Percentiles rank a stretch among this genome's conserved stretches.
These are phyloP conservation scores for Hoplostethus atlanticus DNA, from an alignment of 2,797 vertebrate species.

Conservation along the genomic window DNA sequence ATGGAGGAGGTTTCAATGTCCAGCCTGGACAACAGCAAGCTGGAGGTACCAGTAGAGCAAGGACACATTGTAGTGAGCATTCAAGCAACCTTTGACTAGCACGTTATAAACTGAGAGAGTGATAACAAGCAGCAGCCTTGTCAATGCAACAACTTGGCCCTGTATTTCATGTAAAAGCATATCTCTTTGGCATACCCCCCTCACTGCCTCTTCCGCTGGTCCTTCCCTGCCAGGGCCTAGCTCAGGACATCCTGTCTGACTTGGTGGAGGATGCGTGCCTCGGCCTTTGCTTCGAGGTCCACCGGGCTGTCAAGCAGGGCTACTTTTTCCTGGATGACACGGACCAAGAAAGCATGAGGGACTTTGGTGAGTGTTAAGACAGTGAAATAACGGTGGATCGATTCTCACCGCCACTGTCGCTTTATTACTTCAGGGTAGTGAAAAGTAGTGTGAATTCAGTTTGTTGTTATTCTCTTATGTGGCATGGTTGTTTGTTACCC, in stretches of 20 bases:
- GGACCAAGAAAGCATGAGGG: conserved; percentile 98
- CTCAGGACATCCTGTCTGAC: conserved; percentile 97
- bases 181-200: background rate
- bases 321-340: conserved; percentile 98
- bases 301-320: conserved; percentile 96
- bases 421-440: no score
- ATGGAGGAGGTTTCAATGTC: conserved; percentile 99
- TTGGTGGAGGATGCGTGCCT: conserved; percentile 98
- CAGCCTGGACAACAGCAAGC: conserved; percentile 98
- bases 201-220: background rate
- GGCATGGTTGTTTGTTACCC: no score
- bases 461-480: no score
- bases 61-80: background rate
- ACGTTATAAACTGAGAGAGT: conserved; percentile 4
- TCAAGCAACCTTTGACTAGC: background rate
- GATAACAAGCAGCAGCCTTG: background rate
- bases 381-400: no score
- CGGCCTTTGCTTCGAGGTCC: conserved; percentile 97
- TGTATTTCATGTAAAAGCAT: background rate
- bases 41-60: conserved; percentile 87
- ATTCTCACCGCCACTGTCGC: no score
- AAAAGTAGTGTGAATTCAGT: no score
- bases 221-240: conserved; percentile 87
- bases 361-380: conserved; percentile 89
- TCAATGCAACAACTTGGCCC: background rate